A percentile compares a stretch with the other conserved stretches of the same genome.
Conservation (phyloP, 2,888 invertebrate genomes). For the Harpagoxenus sublaevis region DNA sequence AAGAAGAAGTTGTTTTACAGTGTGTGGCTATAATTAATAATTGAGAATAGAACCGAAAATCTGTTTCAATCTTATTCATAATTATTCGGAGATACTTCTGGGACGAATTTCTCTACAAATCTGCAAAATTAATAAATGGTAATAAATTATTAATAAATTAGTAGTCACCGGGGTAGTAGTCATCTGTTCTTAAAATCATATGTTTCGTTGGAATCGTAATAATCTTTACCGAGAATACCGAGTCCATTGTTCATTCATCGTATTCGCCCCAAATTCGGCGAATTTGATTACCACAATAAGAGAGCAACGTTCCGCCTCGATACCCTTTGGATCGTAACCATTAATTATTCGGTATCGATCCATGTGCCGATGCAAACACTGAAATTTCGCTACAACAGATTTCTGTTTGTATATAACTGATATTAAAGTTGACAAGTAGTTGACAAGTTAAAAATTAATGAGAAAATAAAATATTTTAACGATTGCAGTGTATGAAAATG, state of each 20-base stretch:
- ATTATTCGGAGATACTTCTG: background rate
- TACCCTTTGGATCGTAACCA: constrained; percentile 68
- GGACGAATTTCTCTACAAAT: background rate
- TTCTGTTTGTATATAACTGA: background rate
- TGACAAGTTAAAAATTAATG: too few species aligned
- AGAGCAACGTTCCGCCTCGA: constrained; percentile 65
- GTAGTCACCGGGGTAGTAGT: background rate
- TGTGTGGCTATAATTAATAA: background rate
- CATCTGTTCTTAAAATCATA: background rate
- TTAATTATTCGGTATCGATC: constrained; percentile 42
- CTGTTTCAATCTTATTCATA: background rate
- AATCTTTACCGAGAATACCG: background rate
- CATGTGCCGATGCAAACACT: constrained; percentile 66
- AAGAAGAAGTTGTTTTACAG: background rate
- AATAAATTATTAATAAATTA: too few species aligned
- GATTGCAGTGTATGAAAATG: background rate
- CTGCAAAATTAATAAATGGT: background rate
- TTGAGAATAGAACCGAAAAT: background rate
- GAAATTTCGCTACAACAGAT: constrained; percentile 1
- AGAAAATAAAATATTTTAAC: background rate
- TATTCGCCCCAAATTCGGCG: constrained; percentile 33
- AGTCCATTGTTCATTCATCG: constrained; percentile 61
- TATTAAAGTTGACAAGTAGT: background rate
- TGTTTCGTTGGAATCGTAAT: background rate
- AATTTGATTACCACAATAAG: constrained; percentile 58